Evolutionary conservation across 2,113 vertebrate genomes (phyloP).

Genomic region (Mus spicilegus): DNA sequence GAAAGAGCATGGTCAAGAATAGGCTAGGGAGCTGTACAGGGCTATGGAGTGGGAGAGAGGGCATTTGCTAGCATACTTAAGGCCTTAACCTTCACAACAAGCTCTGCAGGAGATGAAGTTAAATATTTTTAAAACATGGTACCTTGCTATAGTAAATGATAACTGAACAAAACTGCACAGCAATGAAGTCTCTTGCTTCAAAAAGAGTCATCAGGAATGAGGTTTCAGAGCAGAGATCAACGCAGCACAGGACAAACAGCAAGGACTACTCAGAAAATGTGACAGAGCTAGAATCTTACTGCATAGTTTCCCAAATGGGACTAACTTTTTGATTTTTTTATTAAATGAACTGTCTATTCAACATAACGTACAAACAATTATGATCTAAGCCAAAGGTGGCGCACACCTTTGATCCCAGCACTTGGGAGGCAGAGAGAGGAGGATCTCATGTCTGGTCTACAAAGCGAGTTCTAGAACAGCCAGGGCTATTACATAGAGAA

Average conservation of each 20-base stretch:
- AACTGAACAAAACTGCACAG: not conserved
- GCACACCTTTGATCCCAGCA: not conserved
- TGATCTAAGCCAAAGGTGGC: not conserved
- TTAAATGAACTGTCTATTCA: not conserved
- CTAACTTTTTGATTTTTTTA: not conserved
- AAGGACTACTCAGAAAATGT: not conserved
- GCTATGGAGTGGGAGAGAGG: not conserved
- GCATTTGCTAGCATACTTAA: not conserved
- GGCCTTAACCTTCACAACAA: not conserved
- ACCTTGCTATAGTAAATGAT: not conserved
- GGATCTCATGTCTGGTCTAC: not conserved
- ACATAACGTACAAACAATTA: not conserved
- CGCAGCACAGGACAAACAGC: not conserved
- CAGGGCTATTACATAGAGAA: not conserved
- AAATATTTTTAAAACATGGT: slow-evolving; percentile 33
- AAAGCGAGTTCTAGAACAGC: not conserved
- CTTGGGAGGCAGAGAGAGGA: not conserved
- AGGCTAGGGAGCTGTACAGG: not conserved
- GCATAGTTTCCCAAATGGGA: slow-evolving; percentile 21
- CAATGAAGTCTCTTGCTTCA: slow-evolving; percentile 36
- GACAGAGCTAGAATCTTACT: not conserved
- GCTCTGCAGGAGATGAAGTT: not conserved
- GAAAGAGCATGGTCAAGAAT: not conserved
- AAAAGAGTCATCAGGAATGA: not conserved
- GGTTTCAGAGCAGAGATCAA: not conserved